phyloP scores from a whole-genome alignment of 2,113 vertebrate species.

The Antennarius striatus region DNA sequence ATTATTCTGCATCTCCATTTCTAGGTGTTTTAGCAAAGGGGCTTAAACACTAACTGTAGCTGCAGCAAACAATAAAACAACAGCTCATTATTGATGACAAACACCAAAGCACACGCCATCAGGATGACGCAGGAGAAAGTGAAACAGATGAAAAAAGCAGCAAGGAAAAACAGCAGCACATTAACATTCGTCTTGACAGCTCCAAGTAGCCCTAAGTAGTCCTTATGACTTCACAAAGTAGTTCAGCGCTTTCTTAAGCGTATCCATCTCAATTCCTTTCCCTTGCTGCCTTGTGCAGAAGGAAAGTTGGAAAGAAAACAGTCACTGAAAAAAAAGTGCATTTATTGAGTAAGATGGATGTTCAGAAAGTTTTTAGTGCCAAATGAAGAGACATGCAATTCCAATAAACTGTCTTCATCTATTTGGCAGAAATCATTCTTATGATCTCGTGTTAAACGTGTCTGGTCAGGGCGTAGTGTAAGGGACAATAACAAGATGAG shows the following conservation, averaged over 20 bases:
- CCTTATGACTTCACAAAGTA: neutral
- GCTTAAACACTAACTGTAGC: conserved; percentile 1
- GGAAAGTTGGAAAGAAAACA: neutral
- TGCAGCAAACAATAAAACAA: neutral
- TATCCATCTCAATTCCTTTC: neutral
- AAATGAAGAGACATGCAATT: too few relatives aligned
- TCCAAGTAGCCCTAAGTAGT: neutral
- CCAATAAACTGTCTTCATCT: too few relatives aligned
- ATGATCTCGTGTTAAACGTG: too few relatives aligned
- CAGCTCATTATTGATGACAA: neutral
- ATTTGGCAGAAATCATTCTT: too few relatives aligned
- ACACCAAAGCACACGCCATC: neutral
- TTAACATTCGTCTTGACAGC: conserved; percentile 15
- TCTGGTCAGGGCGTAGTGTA: too few relatives aligned
- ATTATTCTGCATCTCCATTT: conserved; percentile 37
- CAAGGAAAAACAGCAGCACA: neutral
- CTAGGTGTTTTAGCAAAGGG: conserved; percentile 3
- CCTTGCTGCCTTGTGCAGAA: neutral
- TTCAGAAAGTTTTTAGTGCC: too few relatives aligned
- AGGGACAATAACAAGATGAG: too few relatives aligned
- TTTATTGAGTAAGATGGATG: too few relatives aligned
- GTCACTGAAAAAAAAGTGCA: neutral
- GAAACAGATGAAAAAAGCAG: conserved; percentile 7
- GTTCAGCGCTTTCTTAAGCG: neutral
- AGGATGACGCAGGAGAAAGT: conserved; percentile 19